Percentiles rank a stretch among this genome's conserved stretches.
Evolutionary conservation across 2,888 invertebrate genomes (phyloP).

Genomic region (Aspidapion aeneum): DNA sequence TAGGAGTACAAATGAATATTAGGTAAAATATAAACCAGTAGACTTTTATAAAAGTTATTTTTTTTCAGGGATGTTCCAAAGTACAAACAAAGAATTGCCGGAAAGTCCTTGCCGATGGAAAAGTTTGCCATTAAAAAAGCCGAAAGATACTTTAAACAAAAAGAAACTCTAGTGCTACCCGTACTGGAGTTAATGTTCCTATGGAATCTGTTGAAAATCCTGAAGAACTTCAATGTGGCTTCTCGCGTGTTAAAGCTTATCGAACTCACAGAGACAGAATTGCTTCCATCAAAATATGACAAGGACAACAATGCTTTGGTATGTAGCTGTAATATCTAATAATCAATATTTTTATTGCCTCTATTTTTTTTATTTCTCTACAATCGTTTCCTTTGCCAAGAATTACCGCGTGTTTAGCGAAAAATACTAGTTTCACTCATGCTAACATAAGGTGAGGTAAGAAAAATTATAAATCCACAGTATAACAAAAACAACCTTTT

Average conservation of each 20-base stretch:
- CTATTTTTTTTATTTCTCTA: no score
- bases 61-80: slow-evolving; percentile 68
- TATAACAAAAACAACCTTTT: no score
- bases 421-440: no score
- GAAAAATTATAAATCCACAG: no score
- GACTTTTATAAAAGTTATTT: no score
- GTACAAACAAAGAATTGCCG: slow-evolving; percentile 87
- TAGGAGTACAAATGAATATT: no score
- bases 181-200: slow-evolving; percentile 85
- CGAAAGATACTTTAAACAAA: slow-evolving; percentile 72
- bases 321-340: no score
- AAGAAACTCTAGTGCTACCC: slow-evolving; percentile 71
- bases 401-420: no score
- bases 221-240: slow-evolving; percentile 64
- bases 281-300: slow-evolving; percentile 52
- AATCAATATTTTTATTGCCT: no score
- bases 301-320: slow-evolving; percentile 73
- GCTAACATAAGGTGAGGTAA: no score
- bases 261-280: slow-evolving; percentile 49
- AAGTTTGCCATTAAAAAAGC: slow-evolving; percentile 91
- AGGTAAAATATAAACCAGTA: no score
- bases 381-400: no score
- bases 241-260: slow-evolving; percentile 61
- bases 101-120: slow-evolving; percentile 95
- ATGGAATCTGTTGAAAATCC: slow-evolving; percentile 87